Base-by-base conservation (phyloP, 2,797 vertebrate genomes). In the Etheostoma perlongum region DNA sequence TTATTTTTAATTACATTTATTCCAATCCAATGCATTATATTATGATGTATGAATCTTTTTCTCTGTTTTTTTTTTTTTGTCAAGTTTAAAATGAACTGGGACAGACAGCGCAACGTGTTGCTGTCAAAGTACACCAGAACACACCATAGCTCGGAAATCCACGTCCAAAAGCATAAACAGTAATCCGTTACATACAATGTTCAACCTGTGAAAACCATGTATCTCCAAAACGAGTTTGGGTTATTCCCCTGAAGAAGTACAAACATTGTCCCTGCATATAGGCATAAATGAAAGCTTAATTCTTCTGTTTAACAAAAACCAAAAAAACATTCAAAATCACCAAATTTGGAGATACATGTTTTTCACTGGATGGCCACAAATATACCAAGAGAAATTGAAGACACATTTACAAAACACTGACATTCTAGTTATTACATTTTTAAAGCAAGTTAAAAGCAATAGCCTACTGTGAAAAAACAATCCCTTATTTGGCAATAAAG, bases 1-100 rank as follows among this genome's bases (percentile, higher is more conserved):
- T 61, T 59, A 58, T 83, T 81, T 64, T 82, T n/a, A 73, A 82
- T 84, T 83, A 81, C 47, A 60, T 62, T 84, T 21, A 51, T 51
- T 83, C 52, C 57, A 27, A 81, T 66, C 13, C 44, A 57, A 46
- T 19, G 33, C 63, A 71, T 75, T 60, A 74, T 58, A 74, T 63
- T 52, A 46, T 61, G 18, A 54, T 40, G 46, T 55, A 1, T 72
- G 12, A 19, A 0, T 70, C 64, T 21, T 9, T 67, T 8, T 27
- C 0, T 66, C 59, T 27, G 25, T 23, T 1, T 25, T 25, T 27
- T 21, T 12, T 9, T 59, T 57, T 42, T 46, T 40, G 19, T 44
- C 25, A 13, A 10, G 27, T 51, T 81, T 49, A 25, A 76, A 68
- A 61, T 68, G 14, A 71, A 73, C 8, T 5, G 3, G 13, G 16